Evolutionary conservation across 2,113 vertebrate genomes (phyloP), one percentile per base, ranked within the genome.

Genomic region (Callopanchax toddi): DNA sequence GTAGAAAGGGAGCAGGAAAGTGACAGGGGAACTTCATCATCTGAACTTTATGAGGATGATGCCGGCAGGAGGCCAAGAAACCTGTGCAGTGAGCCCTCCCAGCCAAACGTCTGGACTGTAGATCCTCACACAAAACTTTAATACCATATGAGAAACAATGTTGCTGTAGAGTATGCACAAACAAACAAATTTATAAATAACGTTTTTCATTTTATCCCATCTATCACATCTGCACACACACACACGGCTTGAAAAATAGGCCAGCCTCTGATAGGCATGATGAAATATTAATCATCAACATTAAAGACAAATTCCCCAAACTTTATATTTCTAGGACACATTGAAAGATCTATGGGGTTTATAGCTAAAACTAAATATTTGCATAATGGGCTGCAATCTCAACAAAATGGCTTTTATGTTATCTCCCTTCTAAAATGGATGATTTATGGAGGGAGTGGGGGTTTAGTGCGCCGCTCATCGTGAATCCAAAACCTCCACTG

Each of bases 271-370:
- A 89, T 88, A 79, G 71, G 64, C 60, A n/a, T 75, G 81, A 89
- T 89, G 77, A 89, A 89, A 90, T 87, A 89, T 91, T 87, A 86
- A 87, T 86, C 74, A 77, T 74, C 62, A 70, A 84, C 86, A 89
- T 86, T 86, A 88, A 85, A 86, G 82, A 85, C 72, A 86, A 86
- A 90, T 76, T 71, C 85, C 78, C 75, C 69, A 87, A 84, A 85
- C 81, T 79, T 87, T 87, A 64, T 83, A 82, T 87, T 86, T 89
- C 83, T 82, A 74, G 82, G 84, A 86, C 85, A 82, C 26, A 40
- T 67, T 76, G 73, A 82, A 82, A 84, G 77, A 89, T 88, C 82
- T 87, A 85, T 84, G 75, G 80, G 77, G 78, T 84, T 88, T 87
- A 88, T 71, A 82, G 74, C 86, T 81, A 83, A 86, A 74, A 78